Percentiles rank a stretch among this genome's conserved stretches.
Evolutionary conservation across 2,797 vertebrate genomes (phyloP).

Genomic region (Calcarius lapponicus): DNA sequence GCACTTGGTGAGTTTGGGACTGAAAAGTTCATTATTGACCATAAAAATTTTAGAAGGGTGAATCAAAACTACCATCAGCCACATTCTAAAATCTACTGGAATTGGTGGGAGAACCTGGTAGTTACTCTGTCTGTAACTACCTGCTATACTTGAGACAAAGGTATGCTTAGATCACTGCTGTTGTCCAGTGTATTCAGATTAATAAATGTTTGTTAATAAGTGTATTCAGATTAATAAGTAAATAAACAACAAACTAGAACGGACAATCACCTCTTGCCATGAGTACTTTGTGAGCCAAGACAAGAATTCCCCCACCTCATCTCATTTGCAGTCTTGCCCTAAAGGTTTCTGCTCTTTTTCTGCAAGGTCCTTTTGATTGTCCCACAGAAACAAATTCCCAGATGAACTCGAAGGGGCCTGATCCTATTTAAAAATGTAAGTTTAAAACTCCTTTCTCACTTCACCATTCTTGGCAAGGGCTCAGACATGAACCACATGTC

Average conservation of each 20-base stretch:
- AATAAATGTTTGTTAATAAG: too few species aligned
- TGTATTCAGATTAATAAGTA: neutral
- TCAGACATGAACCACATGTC: slow-evolving; percentile 34
- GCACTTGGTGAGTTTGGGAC: neutral
- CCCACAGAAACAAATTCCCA: neutral
- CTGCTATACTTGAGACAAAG: neutral
- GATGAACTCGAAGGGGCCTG: neutral
- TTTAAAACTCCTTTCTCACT: neutral
- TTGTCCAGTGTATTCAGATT: neutral
- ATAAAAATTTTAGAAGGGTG: neutral
- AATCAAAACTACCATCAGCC: neutral
- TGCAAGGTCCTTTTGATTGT: neutral
- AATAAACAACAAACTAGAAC: neutral
- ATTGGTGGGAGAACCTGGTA: neutral
- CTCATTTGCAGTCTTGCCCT: neutral
- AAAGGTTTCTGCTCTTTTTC: neutral
- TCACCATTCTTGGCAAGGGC: slow-evolving; percentile 18
- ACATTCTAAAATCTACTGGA: neutral
- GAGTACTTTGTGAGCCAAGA: neutral
- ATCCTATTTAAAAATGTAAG: neutral
- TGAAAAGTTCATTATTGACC: neutral
- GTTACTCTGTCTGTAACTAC: neutral
- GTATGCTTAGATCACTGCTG: neutral
- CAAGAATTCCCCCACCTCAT: neutral
- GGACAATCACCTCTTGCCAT: neutral